Conservation (phyloP, 2,888 invertebrate species). For the Polyommatus icarus region DNA sequence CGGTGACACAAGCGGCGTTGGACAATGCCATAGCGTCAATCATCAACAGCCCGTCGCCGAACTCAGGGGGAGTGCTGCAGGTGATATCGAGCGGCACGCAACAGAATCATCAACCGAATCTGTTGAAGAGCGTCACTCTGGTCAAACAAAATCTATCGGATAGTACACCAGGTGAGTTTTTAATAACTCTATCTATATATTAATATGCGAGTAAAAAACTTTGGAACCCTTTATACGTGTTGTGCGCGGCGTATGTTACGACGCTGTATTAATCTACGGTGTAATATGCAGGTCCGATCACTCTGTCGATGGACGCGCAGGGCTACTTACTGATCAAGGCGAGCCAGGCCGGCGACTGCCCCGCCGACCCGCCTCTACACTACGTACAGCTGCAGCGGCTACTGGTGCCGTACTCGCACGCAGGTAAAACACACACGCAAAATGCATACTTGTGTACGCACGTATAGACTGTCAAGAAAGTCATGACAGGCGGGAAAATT, state of each 20-base stretch:
- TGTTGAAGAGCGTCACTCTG: conserved; percentile 16
- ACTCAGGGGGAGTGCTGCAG: conserved; percentile 54
- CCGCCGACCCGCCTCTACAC: conserved; percentile 53
- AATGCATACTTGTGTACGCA: no score
- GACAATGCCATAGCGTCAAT: conserved; percentile 72
- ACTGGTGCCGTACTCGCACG: conserved; percentile 59
- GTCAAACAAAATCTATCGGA: conserved; percentile 18
- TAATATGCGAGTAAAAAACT: no score
- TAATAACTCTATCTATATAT: neutral
- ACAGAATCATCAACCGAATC: conserved; percentile 30
- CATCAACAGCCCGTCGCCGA: conserved; percentile 63
- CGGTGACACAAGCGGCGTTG: conserved; percentile 59
- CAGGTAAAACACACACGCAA: conserved; percentile 38
- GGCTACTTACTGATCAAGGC: conserved; percentile 73
- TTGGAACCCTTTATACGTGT: no score
- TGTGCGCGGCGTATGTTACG: no score
- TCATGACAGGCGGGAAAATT: no score
- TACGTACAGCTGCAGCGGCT: conserved; percentile 71
- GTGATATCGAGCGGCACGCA: conserved; percentile 63
- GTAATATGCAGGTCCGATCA: conserved; percentile 59
- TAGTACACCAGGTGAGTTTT: conserved; percentile 1
- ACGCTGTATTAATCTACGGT: neutral
- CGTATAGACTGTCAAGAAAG: no score
- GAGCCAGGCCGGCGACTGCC: conserved; percentile 56
- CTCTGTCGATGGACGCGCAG: conserved; percentile 69